Conservation (phyloP, 2,113 vertebrate species). For the Hepsetus odoe region DNA sequence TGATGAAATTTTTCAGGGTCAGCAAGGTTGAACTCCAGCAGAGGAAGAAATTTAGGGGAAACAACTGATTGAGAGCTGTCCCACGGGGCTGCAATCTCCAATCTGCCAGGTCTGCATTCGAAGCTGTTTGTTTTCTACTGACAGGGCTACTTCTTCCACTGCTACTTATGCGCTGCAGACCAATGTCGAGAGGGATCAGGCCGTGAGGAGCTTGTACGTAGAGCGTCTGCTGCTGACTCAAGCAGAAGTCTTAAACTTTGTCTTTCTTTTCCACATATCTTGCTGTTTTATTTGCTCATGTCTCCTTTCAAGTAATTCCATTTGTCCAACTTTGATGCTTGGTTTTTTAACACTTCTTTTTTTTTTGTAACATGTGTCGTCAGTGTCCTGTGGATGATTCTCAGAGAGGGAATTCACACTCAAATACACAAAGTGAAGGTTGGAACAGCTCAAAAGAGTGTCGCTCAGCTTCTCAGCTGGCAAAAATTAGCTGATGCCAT, state of each 20-base stretch:
- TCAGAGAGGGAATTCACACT: constrained; percentile 14
- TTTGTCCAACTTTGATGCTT: constrained; percentile 46
- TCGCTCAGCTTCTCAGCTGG: background rate
- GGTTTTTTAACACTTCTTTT: constrained; percentile 25
- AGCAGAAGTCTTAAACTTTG: constrained; percentile 25
- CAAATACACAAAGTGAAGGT: constrained; percentile 12
- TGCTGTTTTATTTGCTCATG: constrained; percentile 16
- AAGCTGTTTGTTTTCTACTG: constrained; percentile 14
- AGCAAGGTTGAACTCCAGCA: background rate
- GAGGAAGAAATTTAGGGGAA: background rate
- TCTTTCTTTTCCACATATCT: constrained; percentile 5
- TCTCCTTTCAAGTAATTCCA: constrained; percentile 7
- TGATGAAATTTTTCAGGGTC: background rate
- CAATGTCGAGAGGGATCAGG: background rate
- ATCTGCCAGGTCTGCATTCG: background rate
- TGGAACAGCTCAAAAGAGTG: constrained; percentile 8
- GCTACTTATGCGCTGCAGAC: background rate
- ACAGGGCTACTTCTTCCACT: background rate
- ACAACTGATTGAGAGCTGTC: background rate
- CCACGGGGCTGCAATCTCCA: background rate
- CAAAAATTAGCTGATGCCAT: background rate
- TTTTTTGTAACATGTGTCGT: constrained; percentile 54
- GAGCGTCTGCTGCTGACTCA: constrained; percentile 28
- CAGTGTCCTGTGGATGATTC: constrained; percentile 60
- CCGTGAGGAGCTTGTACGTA: constrained; percentile 9